Conservation (phyloP, 2,888 invertebrate species). For the Amblyteles armatorius region DNA sequence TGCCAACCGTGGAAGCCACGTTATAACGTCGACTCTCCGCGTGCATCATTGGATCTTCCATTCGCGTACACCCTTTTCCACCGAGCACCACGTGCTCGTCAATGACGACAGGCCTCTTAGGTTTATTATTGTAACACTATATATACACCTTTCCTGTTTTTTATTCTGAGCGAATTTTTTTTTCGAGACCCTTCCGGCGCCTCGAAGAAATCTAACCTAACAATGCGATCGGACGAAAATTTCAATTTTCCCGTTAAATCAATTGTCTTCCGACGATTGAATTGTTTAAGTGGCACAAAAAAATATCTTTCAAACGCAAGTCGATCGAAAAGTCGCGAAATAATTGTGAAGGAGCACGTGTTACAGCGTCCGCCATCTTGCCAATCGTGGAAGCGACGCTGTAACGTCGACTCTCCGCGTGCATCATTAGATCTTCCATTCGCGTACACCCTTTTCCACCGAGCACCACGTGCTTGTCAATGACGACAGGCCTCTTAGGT, state of each 20-base stretch:
- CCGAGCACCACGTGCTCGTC: conserved; percentile 2
- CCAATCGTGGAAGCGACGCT: conserved; percentile 4
- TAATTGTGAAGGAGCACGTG: conserved; percentile 33
- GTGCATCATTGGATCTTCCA: conserved; percentile 2
- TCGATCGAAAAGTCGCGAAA: too few species aligned
- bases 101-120: conserved; percentile 5
- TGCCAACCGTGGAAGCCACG: conserved; percentile 13
- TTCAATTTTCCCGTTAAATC: too few species aligned
- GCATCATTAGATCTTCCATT: conserved; percentile 1
- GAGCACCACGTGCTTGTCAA: conserved; percentile 3
- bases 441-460: conserved; percentile 4
- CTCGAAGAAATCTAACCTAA: too few species aligned
- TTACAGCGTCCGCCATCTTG: conserved; percentile 8
- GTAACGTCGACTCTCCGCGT: neutral
- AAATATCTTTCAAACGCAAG: too few species aligned
- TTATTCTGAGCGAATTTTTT: neutral
- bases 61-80: conserved; percentile 5
- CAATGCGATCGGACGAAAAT: too few species aligned
- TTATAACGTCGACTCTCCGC: neutral
- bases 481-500: conserved; percentile 1
- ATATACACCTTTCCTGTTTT: neutral
- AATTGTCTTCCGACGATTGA: too few species aligned
- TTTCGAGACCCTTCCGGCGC: neutral
- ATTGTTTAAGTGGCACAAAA: too few species aligned
- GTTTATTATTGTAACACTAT: neutral